Evolutionary conservation across 2,113 vertebrate species (phyloP), one percentile per base, ranked within the genome.

Genomic region (Raja brachyura): DNA sequence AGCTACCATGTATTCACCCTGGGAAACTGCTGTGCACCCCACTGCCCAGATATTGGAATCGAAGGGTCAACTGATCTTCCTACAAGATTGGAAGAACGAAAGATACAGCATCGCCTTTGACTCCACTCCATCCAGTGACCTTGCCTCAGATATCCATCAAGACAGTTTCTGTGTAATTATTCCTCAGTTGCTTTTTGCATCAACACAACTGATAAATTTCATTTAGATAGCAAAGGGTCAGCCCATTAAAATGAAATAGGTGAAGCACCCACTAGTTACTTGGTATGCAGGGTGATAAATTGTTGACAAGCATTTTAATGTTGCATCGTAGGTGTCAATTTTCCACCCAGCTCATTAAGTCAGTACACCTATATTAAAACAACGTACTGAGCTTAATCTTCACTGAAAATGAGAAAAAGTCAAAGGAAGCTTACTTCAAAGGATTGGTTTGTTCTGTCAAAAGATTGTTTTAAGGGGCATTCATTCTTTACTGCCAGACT

Each of bases 261-360:
- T n/a, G 22, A 22, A 85, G 25, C 25, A 59, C 9, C 54, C 78
- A 20, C 11, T 10, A 59, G 22, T 85, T 28, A 85, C 54, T 22
- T 22, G 10, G 22, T 25, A 28, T 20, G 83, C 61, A 61, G 59
- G 28, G 59, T 63, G 59, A 63, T 59, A 88, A 73, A 59, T 31
- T 25, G 14, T 7, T 28, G 59, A 73, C 39, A 3, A 48, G 39
- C 39, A 48, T 48, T 92, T 92, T 92, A 74, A 68, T 92, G 90
- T 92, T 92, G 90, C 66, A 73, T 39, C 22, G 20, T 18, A 1
- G 90, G 66, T 54, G 68, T 73, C 33, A 92, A 73, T 92, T 28
- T 13, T 54, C 28, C 90, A 73, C 90, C 66, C 39, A 73, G 33
- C 20, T 88, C 28, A 88, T 88, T 92, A 92, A 70, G 33, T 92